These are phyloP conservation scores for Drosophila colorata DNA, from an alignment of 2,888 invertebrate genomes.

Conservation along the genomic window DNA sequence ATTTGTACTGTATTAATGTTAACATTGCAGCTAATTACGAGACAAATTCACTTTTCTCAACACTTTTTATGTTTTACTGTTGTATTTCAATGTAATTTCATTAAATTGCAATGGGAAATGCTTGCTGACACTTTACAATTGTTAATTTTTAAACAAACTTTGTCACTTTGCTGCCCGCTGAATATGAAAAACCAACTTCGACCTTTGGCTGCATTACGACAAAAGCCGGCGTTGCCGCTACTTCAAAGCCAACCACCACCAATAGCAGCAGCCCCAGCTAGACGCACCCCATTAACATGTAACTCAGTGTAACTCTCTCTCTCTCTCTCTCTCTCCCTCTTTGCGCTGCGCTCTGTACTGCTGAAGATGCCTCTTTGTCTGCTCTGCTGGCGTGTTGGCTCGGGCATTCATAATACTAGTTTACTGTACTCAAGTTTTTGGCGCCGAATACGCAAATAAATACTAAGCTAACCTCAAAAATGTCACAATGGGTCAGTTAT, in stretches of 20 bases:
- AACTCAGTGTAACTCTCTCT: constrained; percentile 15
- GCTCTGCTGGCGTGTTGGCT: not conserved
- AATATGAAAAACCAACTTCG: constrained; percentile 18
- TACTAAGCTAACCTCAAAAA: constrained; percentile 34
- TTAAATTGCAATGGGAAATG: not conserved
- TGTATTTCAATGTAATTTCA: not conserved
- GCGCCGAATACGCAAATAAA: constrained; percentile 50
- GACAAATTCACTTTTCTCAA: not conserved
- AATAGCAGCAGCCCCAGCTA: not conserved
- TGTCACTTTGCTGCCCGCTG: constrained; percentile 2
- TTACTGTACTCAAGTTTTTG: constrained; percentile 63
- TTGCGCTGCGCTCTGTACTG: not conserved
- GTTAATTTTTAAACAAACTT: not conserved
- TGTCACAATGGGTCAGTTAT: constrained; percentile 30
- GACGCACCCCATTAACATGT: constrained; percentile 33
- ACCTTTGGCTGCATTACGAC: constrained; percentile 21
- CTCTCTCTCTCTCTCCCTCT: not conserved
- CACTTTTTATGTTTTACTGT: not conserved
- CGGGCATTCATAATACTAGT: constrained; percentile 24
- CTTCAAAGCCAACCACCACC: constrained; percentile 44
- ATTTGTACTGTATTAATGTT: constrained; percentile 12
- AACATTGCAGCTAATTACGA: not conserved
- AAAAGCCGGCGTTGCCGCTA: constrained; percentile 42
- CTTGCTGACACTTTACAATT: constrained; percentile 2
- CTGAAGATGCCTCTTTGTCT: not conserved